Conservation (phyloP, 2,113 vertebrate genomes). For the Cottus gobio region DNA sequence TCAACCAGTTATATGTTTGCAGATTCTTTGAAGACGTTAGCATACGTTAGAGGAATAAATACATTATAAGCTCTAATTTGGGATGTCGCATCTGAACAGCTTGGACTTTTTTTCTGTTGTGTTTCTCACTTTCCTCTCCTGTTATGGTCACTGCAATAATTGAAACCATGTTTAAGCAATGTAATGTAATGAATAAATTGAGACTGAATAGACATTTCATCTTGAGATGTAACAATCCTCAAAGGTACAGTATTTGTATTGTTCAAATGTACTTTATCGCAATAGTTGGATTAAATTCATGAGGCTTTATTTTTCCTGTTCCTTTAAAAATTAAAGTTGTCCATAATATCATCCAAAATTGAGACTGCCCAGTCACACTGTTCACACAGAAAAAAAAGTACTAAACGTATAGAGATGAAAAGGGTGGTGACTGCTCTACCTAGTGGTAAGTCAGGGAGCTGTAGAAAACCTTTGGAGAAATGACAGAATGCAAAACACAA, state of each 20-base stretch:
- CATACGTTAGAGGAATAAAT: not conserved
- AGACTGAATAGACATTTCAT: not conserved
- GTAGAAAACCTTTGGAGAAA: not conserved
- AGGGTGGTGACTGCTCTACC: not conserved
- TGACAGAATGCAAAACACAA: not conserved
- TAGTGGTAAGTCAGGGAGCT: not conserved
- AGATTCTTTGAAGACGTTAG: not conserved
- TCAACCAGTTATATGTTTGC: not conserved
- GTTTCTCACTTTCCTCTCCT: not conserved
- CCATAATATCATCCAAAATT: not conserved
- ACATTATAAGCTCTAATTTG: not conserved
- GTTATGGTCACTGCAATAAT: not conserved
- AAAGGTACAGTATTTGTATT: conserved; percentile 20
- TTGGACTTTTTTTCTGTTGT: not conserved
- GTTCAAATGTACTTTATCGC: not conserved
- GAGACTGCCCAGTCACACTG: not conserved
- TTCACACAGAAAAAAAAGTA: not conserved
- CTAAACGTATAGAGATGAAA: not conserved
- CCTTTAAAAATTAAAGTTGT: not conserved
- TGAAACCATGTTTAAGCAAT: not conserved
- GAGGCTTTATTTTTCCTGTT: not conserved
- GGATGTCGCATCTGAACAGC: conserved; percentile 1
- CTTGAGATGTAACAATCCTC: not conserved
- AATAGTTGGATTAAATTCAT: conserved; percentile 33
- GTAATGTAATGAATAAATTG: not conserved